These are phyloP conservation scores for Orcinus orca DNA, from an alignment of 2,113 vertebrate genomes.

Conservation along the genomic window DNA sequence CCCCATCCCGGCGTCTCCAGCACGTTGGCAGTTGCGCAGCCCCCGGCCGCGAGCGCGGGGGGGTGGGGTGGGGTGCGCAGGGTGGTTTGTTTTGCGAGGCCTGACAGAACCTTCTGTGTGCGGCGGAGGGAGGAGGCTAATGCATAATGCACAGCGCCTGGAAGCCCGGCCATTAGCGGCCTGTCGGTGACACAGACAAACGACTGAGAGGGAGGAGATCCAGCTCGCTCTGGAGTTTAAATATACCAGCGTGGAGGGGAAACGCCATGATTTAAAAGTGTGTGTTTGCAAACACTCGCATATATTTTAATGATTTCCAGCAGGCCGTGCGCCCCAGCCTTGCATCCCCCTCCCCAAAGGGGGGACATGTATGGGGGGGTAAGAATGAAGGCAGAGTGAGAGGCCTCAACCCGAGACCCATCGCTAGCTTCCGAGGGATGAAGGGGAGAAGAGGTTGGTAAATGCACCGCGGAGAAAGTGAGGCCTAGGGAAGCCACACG, in stretches of 20 bases:
- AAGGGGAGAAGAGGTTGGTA: conserved; percentile 22
- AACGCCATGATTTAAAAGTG: conserved; percentile 83
- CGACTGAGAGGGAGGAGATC: conserved; percentile 71
- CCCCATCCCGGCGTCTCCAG: background rate
- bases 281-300: conserved; percentile 83
- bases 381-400: background rate
- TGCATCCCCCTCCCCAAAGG: conserved; percentile 72
- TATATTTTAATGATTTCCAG: conserved; percentile 86
- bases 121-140: conserved; percentile 72
- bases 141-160: conserved; percentile 76
- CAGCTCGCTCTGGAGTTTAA: conserved; percentile 76
- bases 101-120: conserved; percentile 76
- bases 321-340: conserved; percentile 80
- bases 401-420: conserved; percentile 3
- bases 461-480: background rate
- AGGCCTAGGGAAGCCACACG: conserved; percentile 23
- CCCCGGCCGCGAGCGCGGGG: background rate
- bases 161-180: conserved; percentile 70
- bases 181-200: conserved; percentile 73
- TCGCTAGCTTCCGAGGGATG: background rate
- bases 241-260: conserved; percentile 76
- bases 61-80: background rate
- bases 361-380: background rate
- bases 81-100: conserved; percentile 62
- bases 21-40: background rate